Evolutionary conservation across 2,113 vertebrate genomes (phyloP).

Genomic region (Gavia stellata): DNA sequence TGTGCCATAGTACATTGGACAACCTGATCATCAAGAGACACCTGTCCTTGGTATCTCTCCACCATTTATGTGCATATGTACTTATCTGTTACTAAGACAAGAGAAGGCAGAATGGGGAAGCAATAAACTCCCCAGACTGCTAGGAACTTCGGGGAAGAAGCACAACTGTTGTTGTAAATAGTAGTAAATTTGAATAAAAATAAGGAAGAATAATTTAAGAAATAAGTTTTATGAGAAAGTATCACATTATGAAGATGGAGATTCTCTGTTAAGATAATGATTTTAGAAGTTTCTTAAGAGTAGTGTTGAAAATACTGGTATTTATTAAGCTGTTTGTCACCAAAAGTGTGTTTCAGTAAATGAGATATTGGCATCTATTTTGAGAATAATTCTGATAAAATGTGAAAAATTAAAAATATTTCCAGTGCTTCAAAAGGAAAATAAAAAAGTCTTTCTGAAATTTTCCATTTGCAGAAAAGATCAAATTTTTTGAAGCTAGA

Average conservation of each 20-base stretch:
- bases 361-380: neutral
- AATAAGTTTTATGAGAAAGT: neutral
- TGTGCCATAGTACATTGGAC: neutral
- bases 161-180: neutral
- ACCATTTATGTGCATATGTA: accelerated
- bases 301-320: neutral
- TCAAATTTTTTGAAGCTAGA: neutral
- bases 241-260: neutral
- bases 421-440: neutral
- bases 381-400: neutral
- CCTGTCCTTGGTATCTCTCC: neutral
- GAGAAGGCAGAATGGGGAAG: neutral
- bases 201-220: neutral
- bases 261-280: neutral
- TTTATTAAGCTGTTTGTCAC: neutral
- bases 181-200: neutral
- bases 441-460: neutral
- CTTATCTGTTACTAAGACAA: neutral
- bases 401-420: neutral
- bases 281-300: neutral
- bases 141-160: neutral
- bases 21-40: neutral
- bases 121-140: neutral
- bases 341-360: neutral
- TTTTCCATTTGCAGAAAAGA: neutral